Base-by-base conservation (phyloP, 2,113 vertebrate genomes). In the Dicentrarchus labrax region DNA sequence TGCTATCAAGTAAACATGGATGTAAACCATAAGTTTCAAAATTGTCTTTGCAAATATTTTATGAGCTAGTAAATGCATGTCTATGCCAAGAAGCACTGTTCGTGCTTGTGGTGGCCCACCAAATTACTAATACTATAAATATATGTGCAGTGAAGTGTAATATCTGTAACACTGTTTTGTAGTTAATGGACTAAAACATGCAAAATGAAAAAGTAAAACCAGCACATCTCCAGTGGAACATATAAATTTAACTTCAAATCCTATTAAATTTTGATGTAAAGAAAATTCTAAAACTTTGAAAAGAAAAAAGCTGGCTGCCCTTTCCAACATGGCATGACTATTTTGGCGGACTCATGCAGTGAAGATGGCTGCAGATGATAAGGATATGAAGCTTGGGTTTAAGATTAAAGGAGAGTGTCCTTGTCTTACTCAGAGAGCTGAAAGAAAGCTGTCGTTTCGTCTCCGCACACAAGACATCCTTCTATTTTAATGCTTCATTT, bases 401-500 rank as follows among this genome's bases (percentile, higher is more conserved):
- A 61, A 72, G 72, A 90, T 89, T 82, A 88, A 86, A 89, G 62
- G 51, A 22, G 60, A 79, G 15, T 21, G 80, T 64, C 85, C 75
- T 86, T 83, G 73, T 76, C 53, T 83, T 68, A 70, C 61, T 85
- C 72, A 0, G 22, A 30, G 54, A 70, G 70, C 69, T 60, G 67
- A 84, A 47, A 80, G 82, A 83, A 86, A 86, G 64, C 68, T 2
- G 61, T 54, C 77, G 60, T 73, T 36, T 50, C 47, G 65, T 66
- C 21, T 17, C 8, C 0, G 7, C n/a, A n/a, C 80, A 53, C 80
- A 24, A 70, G 82, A 83, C 43, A 11, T 16, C 66, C 72, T 6
- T 74, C 78, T 39, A 13, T 80, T 90, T 92, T 71, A 88, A 83
- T 80, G 80, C 79, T 66, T 82, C 75, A 80, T 86, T 80, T 86